These are phyloP conservation scores for Neria commutata DNA, from an alignment of 2,888 invertebrate genomes.

Conservation along the genomic window DNA sequence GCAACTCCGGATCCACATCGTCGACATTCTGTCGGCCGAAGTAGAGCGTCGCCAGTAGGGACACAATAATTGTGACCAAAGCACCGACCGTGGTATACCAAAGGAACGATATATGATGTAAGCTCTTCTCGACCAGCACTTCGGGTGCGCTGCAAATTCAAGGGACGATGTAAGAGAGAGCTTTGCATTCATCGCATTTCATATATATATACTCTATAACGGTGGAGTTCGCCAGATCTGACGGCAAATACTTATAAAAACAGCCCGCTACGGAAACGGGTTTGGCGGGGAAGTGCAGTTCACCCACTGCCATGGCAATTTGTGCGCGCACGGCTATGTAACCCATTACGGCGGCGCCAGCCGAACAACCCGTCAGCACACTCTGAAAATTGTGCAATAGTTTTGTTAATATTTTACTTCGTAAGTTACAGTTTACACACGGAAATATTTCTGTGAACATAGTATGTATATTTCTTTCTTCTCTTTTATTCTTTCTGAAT, in stretches of 20 bases:
- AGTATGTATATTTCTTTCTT: background rate
- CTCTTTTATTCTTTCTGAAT: background rate
- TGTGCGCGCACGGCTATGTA: constrained; percentile 74
- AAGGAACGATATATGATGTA: constrained; percentile 71
- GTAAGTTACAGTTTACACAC: no score
- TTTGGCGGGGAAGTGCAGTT: constrained; percentile 55
- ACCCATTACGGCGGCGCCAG: constrained; percentile 68
- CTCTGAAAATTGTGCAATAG: constrained; percentile 63
- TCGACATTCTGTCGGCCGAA: constrained; percentile 64
- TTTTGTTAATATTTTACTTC: background rate
- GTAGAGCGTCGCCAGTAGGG: constrained; percentile 66
- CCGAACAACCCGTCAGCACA: constrained; percentile 70
- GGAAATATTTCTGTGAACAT: no score
- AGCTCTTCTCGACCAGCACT: constrained; percentile 19
- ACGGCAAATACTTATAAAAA: constrained; percentile 33
- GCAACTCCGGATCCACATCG: constrained; percentile 66
- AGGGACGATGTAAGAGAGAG: background rate
- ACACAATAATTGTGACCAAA: constrained; percentile 66
- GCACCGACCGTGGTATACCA: constrained; percentile 74
- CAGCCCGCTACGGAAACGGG: constrained; percentile 45
- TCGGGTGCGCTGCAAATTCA: constrained; percentile 11
- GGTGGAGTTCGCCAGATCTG: constrained; percentile 33
- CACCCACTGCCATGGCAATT: constrained; percentile 69
- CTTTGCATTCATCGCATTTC: background rate
- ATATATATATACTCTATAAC: constrained; percentile 25